Evolutionary conservation across 2,888 invertebrate genomes (phyloP).

Genomic region (Chelonus formosanus): DNA sequence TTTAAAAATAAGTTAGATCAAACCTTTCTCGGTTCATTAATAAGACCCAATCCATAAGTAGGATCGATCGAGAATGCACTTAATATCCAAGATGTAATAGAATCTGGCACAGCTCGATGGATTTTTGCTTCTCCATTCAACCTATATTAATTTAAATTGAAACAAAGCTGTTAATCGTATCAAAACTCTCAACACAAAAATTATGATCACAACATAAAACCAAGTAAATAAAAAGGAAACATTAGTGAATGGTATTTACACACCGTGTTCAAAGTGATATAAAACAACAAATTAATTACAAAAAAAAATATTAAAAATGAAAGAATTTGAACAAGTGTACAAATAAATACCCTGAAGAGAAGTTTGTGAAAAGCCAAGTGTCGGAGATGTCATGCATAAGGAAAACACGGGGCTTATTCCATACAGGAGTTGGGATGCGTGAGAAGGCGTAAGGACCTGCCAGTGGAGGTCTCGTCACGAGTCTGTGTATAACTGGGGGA

Average conservation of each 20-base stretch:
- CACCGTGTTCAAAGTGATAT: too few relatives aligned
- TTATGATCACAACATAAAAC: too few relatives aligned
- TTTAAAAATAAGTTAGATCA: neutral
- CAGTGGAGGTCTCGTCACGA: constrained; percentile 74
- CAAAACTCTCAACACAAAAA: too few relatives aligned
- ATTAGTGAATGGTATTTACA: too few relatives aligned
- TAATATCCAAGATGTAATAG: constrained; percentile 85
- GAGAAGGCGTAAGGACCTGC: constrained; percentile 93
- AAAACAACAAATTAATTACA: neutral
- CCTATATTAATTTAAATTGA: constrained; percentile 47
- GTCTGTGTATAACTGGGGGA: constrained; percentile 65
- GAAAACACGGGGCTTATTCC: constrained; percentile 83
- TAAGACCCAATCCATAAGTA: constrained; percentile 79
- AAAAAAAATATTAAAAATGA: constrained; percentile 31
- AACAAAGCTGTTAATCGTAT: too few relatives aligned
- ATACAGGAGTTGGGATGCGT: constrained; percentile 80
- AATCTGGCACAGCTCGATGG: constrained; percentile 78
- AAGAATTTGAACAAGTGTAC: constrained; percentile 38
- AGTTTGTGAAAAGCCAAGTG: constrained; percentile 87
- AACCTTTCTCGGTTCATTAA: constrained; percentile 72
- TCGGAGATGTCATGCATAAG: constrained; percentile 73
- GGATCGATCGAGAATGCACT: constrained; percentile 85
- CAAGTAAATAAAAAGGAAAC: constrained; percentile 6
- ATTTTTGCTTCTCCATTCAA: constrained; percentile 70
- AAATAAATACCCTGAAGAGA: constrained; percentile 76